Evolutionary conservation across 2,797 vertebrate species (phyloP).

Genomic region (Argyrosomus regius): DNA sequence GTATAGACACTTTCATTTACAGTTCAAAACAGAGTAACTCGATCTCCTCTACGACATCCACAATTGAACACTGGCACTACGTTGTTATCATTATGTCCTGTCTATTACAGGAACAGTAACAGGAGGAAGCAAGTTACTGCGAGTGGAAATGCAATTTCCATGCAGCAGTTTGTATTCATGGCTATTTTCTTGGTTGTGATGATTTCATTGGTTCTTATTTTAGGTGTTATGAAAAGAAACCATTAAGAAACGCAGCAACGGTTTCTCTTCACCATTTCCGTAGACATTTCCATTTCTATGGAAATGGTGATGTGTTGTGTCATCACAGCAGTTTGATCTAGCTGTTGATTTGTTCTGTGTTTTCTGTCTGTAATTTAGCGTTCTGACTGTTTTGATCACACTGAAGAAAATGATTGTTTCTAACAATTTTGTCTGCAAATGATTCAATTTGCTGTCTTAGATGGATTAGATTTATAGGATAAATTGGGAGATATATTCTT

Average conservation of each 20-base stretch:
- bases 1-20: constrained; percentile 18
- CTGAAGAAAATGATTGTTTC: background rate
- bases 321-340: background rate
- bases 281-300: background rate
- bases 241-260: constrained; percentile 8
- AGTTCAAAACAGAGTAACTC: constrained; percentile 15
- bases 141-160: constrained; percentile 31
- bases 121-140: constrained; percentile 30
- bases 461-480: too few relatives aligned
- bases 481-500: too few relatives aligned
- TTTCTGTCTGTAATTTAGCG: background rate
- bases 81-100: constrained; percentile 12
- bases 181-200: constrained; percentile 8
- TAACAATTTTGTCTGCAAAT: background rate
- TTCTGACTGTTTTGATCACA: background rate
- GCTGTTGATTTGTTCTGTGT: background rate
- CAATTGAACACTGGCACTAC: background rate
- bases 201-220: constrained; percentile 17
- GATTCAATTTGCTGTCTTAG: background rate
- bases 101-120: constrained; percentile 32
- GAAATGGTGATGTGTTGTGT: background rate
- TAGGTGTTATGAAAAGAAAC: constrained; percentile 28
- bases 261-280: constrained; percentile 6
- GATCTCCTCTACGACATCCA: constrained; percentile 18
- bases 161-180: constrained; percentile 17